Base-by-base conservation (phyloP, 2,113 vertebrate species). In the Neodon shergylaensis region DNA sequence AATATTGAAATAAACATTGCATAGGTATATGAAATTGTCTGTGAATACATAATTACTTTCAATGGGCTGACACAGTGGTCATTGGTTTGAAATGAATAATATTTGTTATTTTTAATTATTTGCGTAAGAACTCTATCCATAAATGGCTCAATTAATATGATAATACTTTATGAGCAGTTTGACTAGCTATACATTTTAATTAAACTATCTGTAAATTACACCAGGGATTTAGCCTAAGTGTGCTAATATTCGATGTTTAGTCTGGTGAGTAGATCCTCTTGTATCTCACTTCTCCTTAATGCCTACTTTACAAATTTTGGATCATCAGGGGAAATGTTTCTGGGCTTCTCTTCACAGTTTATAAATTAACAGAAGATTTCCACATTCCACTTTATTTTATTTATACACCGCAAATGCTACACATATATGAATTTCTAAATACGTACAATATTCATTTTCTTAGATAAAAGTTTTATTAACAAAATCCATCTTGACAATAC, bases 181-280 rank as follows among this genome's bases (percentile, higher is more conserved):
- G 76, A 97, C 91, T 96, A 47, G 26, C 78, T 97, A 42, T 94
- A 36, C 49, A 82, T 97, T 97, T 94, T 70, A 88, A 90, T 65
- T 96, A 66, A 88, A 54, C 14, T 16, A 54, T 54, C 14, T 54
- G 14, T 95, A 58, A 95, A n/a, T 95, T 31, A 90, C 14, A 66
- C 79, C 47, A 91, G 24, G 1, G 39, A 72, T 97, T 96, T 63
- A 94, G 14, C 36, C 49, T 94, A 77, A 84, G 63, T 7, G 24
- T 91, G 19, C 83, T n/a, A 70, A 33, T 54, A 9, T 93, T 93
- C 95, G 93, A 3, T 96, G 44, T 90, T 96, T 96, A n/a, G 33
- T 28, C 44, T 68, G 7, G 0, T 28, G 49, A 92, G 0, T 12
- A 84, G n/a, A 73, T 92, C 1, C 5, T 61, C 76, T 93, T 70